Percentiles rank a stretch among this genome's conserved stretches.
Conservation (phyloP, 1,140 invertebrate species). For the Drosophila lini region DNA sequence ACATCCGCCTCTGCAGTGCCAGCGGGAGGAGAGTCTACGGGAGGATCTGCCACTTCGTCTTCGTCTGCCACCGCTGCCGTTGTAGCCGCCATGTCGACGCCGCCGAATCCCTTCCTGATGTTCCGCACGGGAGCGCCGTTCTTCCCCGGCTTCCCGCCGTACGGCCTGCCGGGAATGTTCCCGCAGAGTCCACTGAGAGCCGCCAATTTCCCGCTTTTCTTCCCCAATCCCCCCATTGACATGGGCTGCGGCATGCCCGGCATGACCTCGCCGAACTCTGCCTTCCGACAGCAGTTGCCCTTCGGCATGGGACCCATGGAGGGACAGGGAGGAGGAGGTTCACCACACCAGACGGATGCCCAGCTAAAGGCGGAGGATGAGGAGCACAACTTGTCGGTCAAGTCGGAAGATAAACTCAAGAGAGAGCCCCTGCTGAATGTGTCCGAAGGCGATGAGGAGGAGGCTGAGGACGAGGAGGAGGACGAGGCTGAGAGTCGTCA, state of each 20-base stretch:
- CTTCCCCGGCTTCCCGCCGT: slow-evolving; percentile 85
- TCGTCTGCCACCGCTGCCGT: slow-evolving; percentile 23
- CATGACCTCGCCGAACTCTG: slow-evolving; percentile 43
- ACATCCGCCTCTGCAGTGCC: slow-evolving; percentile 9
- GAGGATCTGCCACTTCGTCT: slow-evolving; percentile 20
- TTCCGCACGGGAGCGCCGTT: slow-evolving; percentile 85
- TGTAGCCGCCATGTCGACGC: slow-evolving; percentile 84
- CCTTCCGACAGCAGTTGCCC: slow-evolving; percentile 56
- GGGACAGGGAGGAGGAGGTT: not conserved
- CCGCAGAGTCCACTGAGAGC: slow-evolving; percentile 76
- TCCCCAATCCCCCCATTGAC: slow-evolving; percentile 83
- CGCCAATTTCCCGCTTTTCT: slow-evolving; percentile 86
- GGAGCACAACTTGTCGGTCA: slow-evolving; percentile 1
- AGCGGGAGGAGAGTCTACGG: slow-evolving; percentile 18
- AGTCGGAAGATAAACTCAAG: slow-evolving; percentile 42
- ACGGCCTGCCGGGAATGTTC: slow-evolving; percentile 82
- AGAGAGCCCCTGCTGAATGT: slow-evolving; percentile 28
- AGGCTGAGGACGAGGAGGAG: slow-evolving; percentile 25
- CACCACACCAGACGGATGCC: slow-evolving; percentile 3
- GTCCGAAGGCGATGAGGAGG: slow-evolving; percentile 55
- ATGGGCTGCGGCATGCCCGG: slow-evolving; percentile 47
- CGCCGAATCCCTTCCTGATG: slow-evolving; percentile 88
- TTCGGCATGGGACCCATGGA: slow-evolving; percentile 37
- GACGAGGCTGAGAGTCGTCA: slow-evolving; percentile 30
- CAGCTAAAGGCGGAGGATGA: slow-evolving; percentile 4